These are phyloP conservation scores for Xenentodon cancila DNA, from an alignment of 2,797 vertebrate genomes.

Conservation along the genomic window DNA sequence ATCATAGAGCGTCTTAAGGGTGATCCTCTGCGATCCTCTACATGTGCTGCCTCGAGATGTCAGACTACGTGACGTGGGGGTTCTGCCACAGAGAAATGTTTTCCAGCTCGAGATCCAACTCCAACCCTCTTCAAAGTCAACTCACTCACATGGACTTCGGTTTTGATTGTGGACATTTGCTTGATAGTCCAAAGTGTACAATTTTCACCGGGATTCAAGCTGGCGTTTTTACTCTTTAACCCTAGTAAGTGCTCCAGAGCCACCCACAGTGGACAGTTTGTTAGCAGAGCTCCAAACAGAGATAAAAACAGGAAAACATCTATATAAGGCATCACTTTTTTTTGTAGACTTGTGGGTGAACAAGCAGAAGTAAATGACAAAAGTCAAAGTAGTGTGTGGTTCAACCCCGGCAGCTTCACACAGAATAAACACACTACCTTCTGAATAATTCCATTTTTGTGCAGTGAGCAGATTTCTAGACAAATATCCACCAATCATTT, in stretches of 20 bases:
- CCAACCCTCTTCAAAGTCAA: conserved; percentile 23
- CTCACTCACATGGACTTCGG: conserved; percentile 13
- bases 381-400: conserved; percentile 45
- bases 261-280: conserved; percentile 54
- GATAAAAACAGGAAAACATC: conserved; percentile 53
- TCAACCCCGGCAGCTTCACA: no score
- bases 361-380: conserved; percentile 47
- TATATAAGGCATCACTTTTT: conserved; percentile 41
- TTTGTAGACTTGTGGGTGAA: conserved; percentile 28
- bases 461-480: neutral
- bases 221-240: conserved; percentile 17
- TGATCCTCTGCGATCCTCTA: conserved; percentile 36
- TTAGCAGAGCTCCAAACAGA: conserved; percentile 68
- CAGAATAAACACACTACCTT: neutral
- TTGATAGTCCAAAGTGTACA: conserved; percentile 16
- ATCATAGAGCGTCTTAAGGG: conserved; percentile 18
- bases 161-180: conserved; percentile 23
- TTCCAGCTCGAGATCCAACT: conserved; percentile 36
- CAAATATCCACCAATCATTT: neutral
- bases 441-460: neutral
- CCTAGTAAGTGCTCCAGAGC: conserved; percentile 21
- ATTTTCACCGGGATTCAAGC: conserved; percentile 17
- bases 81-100: conserved; percentile 29
- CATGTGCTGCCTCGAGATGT: conserved; percentile 43
- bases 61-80: conserved; percentile 39